Evolutionary conservation across 1,140 invertebrate genomes (phyloP), one percentile per base, ranked within the genome.

Genomic region (Drosophila lowei): DNA sequence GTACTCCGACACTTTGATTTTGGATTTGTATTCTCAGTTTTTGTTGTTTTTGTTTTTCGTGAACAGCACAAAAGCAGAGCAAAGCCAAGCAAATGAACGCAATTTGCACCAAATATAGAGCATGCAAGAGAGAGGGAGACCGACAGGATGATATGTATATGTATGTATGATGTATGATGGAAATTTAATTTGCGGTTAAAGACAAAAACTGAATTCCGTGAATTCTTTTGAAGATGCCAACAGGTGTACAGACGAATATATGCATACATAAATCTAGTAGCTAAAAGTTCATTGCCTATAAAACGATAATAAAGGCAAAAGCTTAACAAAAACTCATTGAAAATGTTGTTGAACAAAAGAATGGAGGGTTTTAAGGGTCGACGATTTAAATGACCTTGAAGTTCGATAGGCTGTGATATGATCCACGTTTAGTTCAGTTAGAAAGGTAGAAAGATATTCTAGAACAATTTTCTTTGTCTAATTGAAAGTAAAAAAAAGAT

Each of bases 271-370:
- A 41, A 42, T 44, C 6, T 21, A 5, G 0, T 38, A 38, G 34
- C 34, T 11, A 38, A 38, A 13, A 38, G 11, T 38, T 38, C 0
- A 38, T 38, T 13, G 28, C 46, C 46, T 25, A 60, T 57, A 61
- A 73, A 72, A 68, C 42, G 61, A 47, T 34, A 79, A 67, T 84
- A 65, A 79, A 64, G 16, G 18, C 48, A 72, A 75, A 53, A 64
- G 65, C 71, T 42, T 63, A 48, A 30, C 57, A 15, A 63, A 58
- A 34, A 56, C 30, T 15, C 15, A 47, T 25, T 42, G 6, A 7
- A 30, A 48, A 4, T 44, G n/a, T 1, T 7, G 28, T 5, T 21
- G 47, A 43, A 46, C 18, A 16, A 16, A 44, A 38, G 5, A 16
- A 13, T 15, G 52, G 59, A 21, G 9, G 23, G 13, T 15, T 18